phyloP scores from a whole-genome alignment of 64 coral and sea anemone genomes.

The Stylophora pistillata region DNA sequence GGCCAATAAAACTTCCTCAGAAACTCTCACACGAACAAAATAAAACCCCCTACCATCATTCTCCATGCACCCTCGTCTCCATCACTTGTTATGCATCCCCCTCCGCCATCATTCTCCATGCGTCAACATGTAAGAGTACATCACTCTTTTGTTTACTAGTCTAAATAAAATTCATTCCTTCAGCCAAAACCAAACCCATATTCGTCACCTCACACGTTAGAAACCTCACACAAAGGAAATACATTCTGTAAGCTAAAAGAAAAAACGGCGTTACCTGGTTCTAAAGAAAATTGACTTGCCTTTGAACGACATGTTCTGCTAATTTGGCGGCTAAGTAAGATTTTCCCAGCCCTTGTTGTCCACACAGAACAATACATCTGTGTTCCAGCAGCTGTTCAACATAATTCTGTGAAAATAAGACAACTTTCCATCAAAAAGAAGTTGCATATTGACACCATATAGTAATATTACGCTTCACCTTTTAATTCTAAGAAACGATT shows the following conservation, averaged over 20 bases:
- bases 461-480: background rate
- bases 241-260: too few relatives aligned
- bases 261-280: background rate
- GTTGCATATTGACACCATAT: background rate
- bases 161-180: too few relatives aligned
- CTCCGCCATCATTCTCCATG: too few relatives aligned
- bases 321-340: constrained; percentile 70
- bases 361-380: constrained; percentile 77
- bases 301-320: constrained; percentile 84
- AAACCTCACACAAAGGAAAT: too few relatives aligned
- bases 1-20: background rate
- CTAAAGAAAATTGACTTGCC: constrained; percentile 22
- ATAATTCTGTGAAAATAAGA: constrained; percentile 52
- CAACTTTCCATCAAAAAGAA: background rate
- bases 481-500: background rate
- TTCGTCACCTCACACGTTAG: too few relatives aligned
- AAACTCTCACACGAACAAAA: background rate
- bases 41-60: too few relatives aligned
- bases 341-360: constrained; percentile 74
- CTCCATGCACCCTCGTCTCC: too few relatives aligned
- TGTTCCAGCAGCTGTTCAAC: constrained; percentile 81
- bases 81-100: too few relatives aligned
- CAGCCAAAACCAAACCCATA: too few relatives aligned
- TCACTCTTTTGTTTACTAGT: too few relatives aligned
- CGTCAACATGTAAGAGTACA: too few relatives aligned